phyloP scores from a whole-genome alignment of 2,797 vertebrate species.

The Sardinella longiceps region DNA sequence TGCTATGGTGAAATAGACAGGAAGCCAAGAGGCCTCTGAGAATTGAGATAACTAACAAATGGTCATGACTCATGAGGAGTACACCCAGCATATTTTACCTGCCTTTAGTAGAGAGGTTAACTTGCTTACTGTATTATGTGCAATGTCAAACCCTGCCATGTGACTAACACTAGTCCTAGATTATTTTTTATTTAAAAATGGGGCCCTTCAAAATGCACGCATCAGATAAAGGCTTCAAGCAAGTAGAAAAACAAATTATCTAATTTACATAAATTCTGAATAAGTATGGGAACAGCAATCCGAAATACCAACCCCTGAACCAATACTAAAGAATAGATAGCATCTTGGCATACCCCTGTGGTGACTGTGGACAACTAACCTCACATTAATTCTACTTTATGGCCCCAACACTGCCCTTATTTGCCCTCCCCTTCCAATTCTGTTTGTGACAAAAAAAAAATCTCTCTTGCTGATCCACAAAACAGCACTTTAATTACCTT shows the following conservation, averaged over 20 bases:
- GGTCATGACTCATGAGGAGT: no score
- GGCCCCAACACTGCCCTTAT: not conserved
- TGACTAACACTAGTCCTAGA: not conserved
- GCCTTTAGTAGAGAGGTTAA: not conserved
- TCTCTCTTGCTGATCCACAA: not conserved
- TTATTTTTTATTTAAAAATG: not conserved
- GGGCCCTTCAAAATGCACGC: not conserved
- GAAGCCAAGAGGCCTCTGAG: not conserved
- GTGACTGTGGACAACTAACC: not conserved
- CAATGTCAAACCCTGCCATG: no score
- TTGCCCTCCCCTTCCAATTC: not conserved
- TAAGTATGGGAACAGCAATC: not conserved
- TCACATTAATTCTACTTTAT: not conserved
- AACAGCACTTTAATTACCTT: conserved; percentile 45
- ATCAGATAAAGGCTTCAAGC: not conserved
- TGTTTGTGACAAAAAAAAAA: conserved; percentile 21
- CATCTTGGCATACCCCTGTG: not conserved
- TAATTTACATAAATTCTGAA: not conserved
- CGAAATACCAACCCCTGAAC: not conserved
- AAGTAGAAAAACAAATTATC: not conserved
- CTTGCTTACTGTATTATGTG: not conserved
- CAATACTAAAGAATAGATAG: not conserved
- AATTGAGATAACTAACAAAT: not conserved
- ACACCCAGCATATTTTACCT: not conserved
- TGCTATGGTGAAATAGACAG: conserved; percentile 3